A percentile compares a stretch with the other conserved stretches of the same genome.
Evolutionary conservation across 2,888 invertebrate species (phyloP).

Genomic region (Diabrotica balteata): DNA sequence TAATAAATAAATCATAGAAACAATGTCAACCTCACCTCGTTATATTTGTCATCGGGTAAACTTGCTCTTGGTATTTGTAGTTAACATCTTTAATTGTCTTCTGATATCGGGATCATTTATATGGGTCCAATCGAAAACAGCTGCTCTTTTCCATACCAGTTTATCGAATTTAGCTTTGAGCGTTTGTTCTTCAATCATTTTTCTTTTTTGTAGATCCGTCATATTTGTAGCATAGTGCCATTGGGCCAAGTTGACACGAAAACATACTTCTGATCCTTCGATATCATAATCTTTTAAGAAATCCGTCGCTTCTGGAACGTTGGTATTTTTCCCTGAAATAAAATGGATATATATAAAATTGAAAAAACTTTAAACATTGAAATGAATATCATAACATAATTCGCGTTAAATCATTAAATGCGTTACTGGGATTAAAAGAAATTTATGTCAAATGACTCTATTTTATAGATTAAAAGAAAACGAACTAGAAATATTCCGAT

Average conservation of each 20-base stretch:
- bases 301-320: slow-evolving; percentile 72
- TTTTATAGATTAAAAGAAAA: too few relatives aligned
- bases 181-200: slow-evolving; percentile 76
- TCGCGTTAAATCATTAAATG: too few relatives aligned
- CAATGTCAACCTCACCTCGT: slow-evolving; percentile 65
- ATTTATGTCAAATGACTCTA: too few relatives aligned
- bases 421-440: too few relatives aligned
- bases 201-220: slow-evolving; percentile 72
- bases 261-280: slow-evolving; percentile 77
- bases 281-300: slow-evolving; percentile 77
- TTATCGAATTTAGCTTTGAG: slow-evolving; percentile 77
- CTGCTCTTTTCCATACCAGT: slow-evolving; percentile 76
- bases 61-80: slow-evolving; percentile 78
- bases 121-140: slow-evolving; percentile 72
- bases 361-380: too few relatives aligned
- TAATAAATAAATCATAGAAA: too few relatives aligned
- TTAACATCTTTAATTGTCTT: slow-evolving; percentile 74
- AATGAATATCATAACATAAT: too few relatives aligned
- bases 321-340: slow-evolving; percentile 68
- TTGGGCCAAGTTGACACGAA: slow-evolving; percentile 73
- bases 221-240: slow-evolving; percentile 82
- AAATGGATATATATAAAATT: neutral
- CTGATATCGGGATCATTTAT: slow-evolving; percentile 72
- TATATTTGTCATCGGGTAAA: slow-evolving; percentile 74
- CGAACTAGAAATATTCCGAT: too few relatives aligned